Evolutionary conservation across 2,888 invertebrate species (phyloP).

Genomic region (Byasa hedistus): DNA sequence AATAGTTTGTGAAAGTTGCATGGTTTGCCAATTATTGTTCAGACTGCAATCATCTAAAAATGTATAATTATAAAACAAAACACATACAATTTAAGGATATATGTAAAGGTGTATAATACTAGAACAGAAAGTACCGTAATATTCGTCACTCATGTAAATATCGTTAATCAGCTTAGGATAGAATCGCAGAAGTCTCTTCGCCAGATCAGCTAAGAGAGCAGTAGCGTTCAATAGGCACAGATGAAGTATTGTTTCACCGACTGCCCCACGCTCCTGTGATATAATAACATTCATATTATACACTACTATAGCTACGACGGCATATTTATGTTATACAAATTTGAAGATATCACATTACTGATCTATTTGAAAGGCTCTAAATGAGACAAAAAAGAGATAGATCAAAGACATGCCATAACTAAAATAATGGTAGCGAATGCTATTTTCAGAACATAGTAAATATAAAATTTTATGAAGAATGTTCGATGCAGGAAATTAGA

Average conservation of each 20-base stretch:
- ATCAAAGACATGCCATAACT: too few species aligned
- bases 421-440: too few species aligned
- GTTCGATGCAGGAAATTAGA: too few species aligned
- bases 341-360: too few species aligned
- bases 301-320: too few species aligned
- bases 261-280: slow-evolving; percentile 91
- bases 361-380: too few species aligned
- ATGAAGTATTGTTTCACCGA: slow-evolving; percentile 97
- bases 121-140: slow-evolving; percentile 85
- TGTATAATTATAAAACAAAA: background rate
- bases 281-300: background rate
- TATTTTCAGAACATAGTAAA: too few species aligned
- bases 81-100: background rate
- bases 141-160: slow-evolving; percentile 97
- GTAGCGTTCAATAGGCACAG: slow-evolving; percentile 95
- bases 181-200: slow-evolving; percentile 92
- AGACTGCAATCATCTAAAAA: background rate
- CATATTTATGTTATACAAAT: too few species aligned
- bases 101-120: too few species aligned
- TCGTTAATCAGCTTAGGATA: slow-evolving; percentile 98
- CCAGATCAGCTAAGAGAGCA: slow-evolving; percentile 94
- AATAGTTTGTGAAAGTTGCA: too few species aligned
- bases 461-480: too few species aligned
- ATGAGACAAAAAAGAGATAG: too few species aligned
- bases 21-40: background rate